A percentile compares a stretch with the other conserved stretches of the same genome.
These are phyloP conservation scores for Pachydiplax longipennis DNA, from an alignment of 2,888 invertebrate species.

Conservation along the genomic window DNA sequence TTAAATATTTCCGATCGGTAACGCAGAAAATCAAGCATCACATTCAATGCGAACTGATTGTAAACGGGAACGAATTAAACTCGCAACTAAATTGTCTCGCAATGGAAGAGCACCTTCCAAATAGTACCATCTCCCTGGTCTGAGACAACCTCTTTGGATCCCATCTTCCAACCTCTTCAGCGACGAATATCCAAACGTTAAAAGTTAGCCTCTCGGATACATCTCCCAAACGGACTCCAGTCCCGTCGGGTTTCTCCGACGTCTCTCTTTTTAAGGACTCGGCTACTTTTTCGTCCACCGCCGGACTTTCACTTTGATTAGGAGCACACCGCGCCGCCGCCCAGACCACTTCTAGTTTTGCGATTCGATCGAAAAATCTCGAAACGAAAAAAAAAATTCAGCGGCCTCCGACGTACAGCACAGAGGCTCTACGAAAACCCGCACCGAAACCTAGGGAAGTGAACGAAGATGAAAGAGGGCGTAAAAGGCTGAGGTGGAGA, in stretches of 20 bases:
- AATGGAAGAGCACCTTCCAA: no score
- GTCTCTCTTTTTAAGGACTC: background rate
- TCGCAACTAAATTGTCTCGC: no score
- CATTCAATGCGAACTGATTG: no score
- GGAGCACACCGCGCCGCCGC: background rate
- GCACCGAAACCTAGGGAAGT: background rate
- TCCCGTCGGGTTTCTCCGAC: background rate
- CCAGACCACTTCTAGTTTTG: background rate
- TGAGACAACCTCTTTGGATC: no score
- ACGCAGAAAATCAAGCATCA: no score
- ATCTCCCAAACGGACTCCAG: background rate
- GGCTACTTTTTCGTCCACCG: background rate
- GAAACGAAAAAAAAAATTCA: background rate
- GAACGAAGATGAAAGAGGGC: background rate
- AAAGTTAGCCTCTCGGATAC: background rate
- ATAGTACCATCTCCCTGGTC: no score
- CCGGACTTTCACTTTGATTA: background rate
- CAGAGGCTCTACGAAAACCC: background rate
- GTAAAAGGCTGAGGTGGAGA: background rate
- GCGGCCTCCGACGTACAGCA: background rate
- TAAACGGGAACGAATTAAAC: no score
- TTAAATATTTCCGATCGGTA: no score
- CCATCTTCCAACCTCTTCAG: no score
- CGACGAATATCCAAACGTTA: background rate
- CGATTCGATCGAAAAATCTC: background rate